Evolutionary conservation across 2,888 invertebrate species (phyloP), one percentile per base, ranked within the genome.

Genomic region (Sepiola atlantica): DNA sequence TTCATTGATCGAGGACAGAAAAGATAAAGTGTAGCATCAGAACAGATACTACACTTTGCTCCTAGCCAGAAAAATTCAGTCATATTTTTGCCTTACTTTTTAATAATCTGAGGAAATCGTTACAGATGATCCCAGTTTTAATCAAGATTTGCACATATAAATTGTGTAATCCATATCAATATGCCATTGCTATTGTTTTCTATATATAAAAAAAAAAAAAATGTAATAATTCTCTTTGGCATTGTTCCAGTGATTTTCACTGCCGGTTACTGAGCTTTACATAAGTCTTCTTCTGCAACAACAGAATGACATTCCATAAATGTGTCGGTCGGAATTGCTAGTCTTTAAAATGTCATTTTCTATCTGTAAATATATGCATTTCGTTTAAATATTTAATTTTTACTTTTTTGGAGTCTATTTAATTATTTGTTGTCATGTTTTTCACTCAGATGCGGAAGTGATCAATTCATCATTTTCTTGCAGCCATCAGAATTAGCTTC

Each of bases 361-460:
- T 77, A n/a, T 77, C 77, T 77, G 77, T n/a, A 77, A 77, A 77
- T 77, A 77, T n/a, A 77, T 45, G n/a, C 77, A n/a, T 77, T 32
- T 32, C n/a, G 18, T 77, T 77, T 77, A 16, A 77, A 77, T 77
- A 77, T 77, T 77, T 77, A 24, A 28, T 77, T 14, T 77, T 14
- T 77, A 32, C n/a, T 18, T 77, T 32, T 77, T 32, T 77, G n/a
- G 8, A 45, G n/a, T n/a, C n/a, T 77, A n/a, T 77, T 77, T 77
- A 32, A 77, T n/a, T 77, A 32, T 77, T 77, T 77, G 16, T 12
- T 1, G n/a, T 77, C 16, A n/a, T 32, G 77, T n/a, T 77, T n/a
- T 77, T 18, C 14, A 32, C 16, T 12, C 77, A n/a, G n/a, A 77
- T 77, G 77, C 18, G 10, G 77, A 77, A 77, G 18, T 77, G n/a